Percentiles rank a stretch among this genome's conserved stretches.
Conservation (phyloP, 2,888 invertebrate genomes). For the Limenitis camilla region DNA sequence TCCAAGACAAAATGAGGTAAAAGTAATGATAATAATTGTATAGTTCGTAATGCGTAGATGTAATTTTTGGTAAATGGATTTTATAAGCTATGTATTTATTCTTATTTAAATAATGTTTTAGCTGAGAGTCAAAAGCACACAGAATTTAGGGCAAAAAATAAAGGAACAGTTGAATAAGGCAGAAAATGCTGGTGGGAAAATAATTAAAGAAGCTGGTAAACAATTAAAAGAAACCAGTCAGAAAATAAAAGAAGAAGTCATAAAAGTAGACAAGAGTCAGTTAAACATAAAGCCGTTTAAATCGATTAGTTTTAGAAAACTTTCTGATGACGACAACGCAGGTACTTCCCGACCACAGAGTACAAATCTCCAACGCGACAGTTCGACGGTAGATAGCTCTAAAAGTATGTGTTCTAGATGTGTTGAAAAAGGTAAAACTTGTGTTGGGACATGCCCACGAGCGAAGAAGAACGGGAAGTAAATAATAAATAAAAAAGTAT, state of each 20-base stretch:
- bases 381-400: neutral
- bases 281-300: neutral
- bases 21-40: slow-evolving; percentile 4
- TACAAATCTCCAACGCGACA: neutral
- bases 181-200: no score
- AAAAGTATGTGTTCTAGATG: slow-evolving; percentile 37
- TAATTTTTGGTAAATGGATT: no score
- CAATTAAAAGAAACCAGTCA: neutral
- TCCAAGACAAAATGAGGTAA: slow-evolving; percentile 33
- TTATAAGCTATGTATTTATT: no score
- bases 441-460: slow-evolving; percentile 39
- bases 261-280: neutral
- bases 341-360: neutral
- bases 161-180: no score
- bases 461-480: slow-evolving; percentile 23
- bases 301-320: slow-evolving; percentile 2
- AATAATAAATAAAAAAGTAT: neutral
- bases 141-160: no score
- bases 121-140: no score
- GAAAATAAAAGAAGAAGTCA: neutral
- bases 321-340: slow-evolving; percentile 1
- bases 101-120: no score
- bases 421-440: slow-evolving; percentile 34
- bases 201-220: no score
- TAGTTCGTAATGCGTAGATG: neutral